Evolutionary conservation across 1,140 invertebrate species (phyloP).

Genomic region (Orussus abietinus): DNA sequence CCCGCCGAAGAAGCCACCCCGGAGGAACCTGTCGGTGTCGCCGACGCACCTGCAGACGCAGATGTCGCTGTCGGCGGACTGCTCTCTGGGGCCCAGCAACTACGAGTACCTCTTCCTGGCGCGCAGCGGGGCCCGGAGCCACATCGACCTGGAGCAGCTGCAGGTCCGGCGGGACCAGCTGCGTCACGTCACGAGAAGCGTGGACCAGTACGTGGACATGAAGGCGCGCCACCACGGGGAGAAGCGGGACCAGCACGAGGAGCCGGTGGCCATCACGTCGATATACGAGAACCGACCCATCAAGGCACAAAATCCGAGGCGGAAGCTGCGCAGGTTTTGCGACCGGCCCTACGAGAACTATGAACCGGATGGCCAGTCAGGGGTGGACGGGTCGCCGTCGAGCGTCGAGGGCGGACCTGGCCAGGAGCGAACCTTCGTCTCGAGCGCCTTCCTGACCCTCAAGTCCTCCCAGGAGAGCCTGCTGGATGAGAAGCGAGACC

Average conservation of each 20-base stretch:
- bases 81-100: conserved; percentile 49
- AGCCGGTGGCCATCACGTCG: conserved; percentile 69
- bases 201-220: conserved; percentile 75
- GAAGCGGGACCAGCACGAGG: conserved; percentile 43
- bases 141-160: conserved; percentile 66
- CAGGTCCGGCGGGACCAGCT: conserved; percentile 58
- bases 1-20: conserved; percentile 83
- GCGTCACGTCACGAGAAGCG: conserved; percentile 63
- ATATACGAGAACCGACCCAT: conserved; percentile 70
- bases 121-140: conserved; percentile 57
- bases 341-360: conserved; percentile 59
- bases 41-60: conserved; percentile 64
- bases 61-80: conserved; percentile 58
- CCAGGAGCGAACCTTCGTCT: conserved; percentile 54
- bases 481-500: conserved; percentile 53
- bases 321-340: conserved; percentile 64
- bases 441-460: conserved; percentile 59
- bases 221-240: conserved; percentile 56
- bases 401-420: conserved; percentile 43
- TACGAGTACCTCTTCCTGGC: conserved; percentile 64
- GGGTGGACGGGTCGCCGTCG: conserved; percentile 49
- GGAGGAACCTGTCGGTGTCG: conserved; percentile 78
- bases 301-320: conserved; percentile 67
- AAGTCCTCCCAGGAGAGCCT: conserved; percentile 64
- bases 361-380: conserved; percentile 49